Percentiles rank a stretch among this genome's conserved stretches.
phyloP scores from a whole-genome alignment of 1,140 invertebrate species.

The Temnothorax longispinosus region DNA sequence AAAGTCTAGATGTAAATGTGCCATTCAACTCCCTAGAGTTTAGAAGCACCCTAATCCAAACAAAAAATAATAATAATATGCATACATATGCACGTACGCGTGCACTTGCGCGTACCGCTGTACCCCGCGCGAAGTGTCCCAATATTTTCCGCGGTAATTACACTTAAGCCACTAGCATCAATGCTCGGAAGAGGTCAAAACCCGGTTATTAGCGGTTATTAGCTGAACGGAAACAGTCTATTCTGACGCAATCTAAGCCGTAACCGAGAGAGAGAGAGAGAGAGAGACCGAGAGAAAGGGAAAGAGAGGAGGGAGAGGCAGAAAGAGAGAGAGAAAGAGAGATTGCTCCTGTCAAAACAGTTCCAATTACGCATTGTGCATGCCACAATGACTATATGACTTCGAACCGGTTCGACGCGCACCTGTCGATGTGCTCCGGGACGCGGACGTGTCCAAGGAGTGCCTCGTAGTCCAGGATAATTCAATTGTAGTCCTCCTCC shows the following conservation, averaged over 20 bases:
- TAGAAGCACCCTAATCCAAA: too few relatives aligned
- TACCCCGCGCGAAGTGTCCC: too few relatives aligned
- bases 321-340: background rate
- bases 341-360: slow-evolving; percentile 43
- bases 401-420: background rate
- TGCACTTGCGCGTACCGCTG: too few relatives aligned
- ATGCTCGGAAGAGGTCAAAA: slow-evolving; percentile 21
- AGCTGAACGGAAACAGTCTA: slow-evolving; percentile 39
- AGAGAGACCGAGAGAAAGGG: background rate
- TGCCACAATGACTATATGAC: background rate
- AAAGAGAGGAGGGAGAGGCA: too few relatives aligned
- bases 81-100: too few relatives aligned
- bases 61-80: too few relatives aligned
- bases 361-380: slow-evolving; percentile 38
- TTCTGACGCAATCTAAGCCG: slow-evolving; percentile 27
- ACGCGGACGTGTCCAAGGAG: background rate
- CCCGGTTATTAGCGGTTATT: slow-evolving; percentile 46
- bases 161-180: background rate
- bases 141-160: slow-evolving; percentile 12
- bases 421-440: slow-evolving; percentile 23
- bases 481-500: slow-evolving; percentile 24
- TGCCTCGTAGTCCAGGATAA: background rate
- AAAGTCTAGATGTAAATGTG: background rate
- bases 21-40: background rate
- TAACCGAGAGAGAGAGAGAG: background rate